Conservation (phyloP, 1,140 invertebrate genomes). For the Drosophila nikananu region DNA sequence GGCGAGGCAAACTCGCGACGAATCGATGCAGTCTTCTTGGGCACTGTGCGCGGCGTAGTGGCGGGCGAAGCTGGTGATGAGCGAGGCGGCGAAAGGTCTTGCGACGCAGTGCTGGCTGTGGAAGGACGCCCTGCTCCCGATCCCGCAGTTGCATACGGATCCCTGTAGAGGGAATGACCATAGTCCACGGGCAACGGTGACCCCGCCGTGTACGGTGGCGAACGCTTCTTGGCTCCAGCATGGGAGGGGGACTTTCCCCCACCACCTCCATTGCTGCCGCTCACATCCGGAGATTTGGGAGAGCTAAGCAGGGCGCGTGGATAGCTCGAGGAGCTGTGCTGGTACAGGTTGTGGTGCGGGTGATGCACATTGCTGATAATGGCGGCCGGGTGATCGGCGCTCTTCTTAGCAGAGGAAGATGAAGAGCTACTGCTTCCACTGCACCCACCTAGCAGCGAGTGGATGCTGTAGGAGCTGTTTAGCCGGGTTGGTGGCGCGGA, state of each 20-base stretch:
- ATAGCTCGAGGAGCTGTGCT: slow-evolving; percentile 53
- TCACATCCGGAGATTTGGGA: slow-evolving; percentile 76
- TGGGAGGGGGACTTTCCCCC: slow-evolving; percentile 79
- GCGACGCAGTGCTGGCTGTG: slow-evolving; percentile 35
- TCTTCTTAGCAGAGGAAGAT: slow-evolving; percentile 51
- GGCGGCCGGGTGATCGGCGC: slow-evolving; percentile 60
- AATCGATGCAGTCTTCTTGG: slow-evolving; percentile 85
- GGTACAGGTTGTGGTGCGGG: slow-evolving; percentile 57
- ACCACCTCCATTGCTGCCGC: slow-evolving; percentile 57
- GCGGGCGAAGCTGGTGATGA: slow-evolving; percentile 67
- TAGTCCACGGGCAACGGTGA: slow-evolving; percentile 74
- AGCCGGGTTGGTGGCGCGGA: slow-evolving; percentile 70
- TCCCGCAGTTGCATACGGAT: slow-evolving; percentile 63
- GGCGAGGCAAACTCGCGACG: slow-evolving; percentile 84
- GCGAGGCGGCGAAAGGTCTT: slow-evolving; percentile 67
- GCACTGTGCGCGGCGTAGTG: slow-evolving; percentile 80
- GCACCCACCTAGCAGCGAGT: slow-evolving; percentile 89
- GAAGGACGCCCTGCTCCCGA: slow-evolving; percentile 30
- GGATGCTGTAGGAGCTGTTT: slow-evolving; percentile 91
- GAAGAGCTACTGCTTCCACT: slow-evolving; percentile 61
- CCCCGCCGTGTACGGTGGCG: slow-evolving; percentile 70
- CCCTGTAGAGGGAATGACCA: slow-evolving; percentile 61
- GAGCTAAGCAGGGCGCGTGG: slow-evolving; percentile 62
- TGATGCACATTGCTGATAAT: slow-evolving; percentile 75
- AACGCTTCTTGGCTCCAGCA: slow-evolving; percentile 70